These are phyloP conservation scores for Pseudorhiza aurosa DNA, from an alignment of 30 jellyfish, hydroid and myxozoan species.

Conservation along the genomic window DNA sequence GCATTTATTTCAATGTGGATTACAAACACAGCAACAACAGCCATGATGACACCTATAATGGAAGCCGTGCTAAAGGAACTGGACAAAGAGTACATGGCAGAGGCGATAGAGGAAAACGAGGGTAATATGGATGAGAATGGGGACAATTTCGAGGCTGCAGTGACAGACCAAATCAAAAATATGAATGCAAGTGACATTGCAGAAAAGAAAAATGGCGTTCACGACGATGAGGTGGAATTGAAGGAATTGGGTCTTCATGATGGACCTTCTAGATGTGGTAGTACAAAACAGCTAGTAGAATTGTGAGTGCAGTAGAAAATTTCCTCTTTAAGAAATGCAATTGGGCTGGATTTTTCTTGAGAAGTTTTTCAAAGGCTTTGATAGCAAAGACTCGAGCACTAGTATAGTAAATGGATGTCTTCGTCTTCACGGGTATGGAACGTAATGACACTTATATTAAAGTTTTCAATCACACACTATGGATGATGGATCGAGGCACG, in stretches of 20 bases:
- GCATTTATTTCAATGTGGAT: constrained; percentile 99
- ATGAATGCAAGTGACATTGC: not conserved
- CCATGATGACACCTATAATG: constrained; percentile 99
- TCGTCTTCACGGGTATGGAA: too few species aligned
- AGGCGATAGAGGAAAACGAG: constrained; percentile 40
- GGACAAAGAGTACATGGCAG: constrained; percentile 70
- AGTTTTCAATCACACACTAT: too few species aligned
- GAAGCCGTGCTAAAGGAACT: constrained; percentile 95
- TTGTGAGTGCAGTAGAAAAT: too few species aligned
- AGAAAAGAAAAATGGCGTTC: not conserved
- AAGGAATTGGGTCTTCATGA: not conserved
- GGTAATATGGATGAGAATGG: constrained; percentile 24
- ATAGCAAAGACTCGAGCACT: too few species aligned
- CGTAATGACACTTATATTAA: too few species aligned
- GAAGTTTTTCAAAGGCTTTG: too few species aligned
- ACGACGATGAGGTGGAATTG: not conserved
- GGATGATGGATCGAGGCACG: too few species aligned
- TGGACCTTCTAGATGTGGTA: not conserved
- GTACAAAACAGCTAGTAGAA: not conserved
- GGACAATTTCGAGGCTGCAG: not conserved
- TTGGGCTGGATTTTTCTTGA: too few species aligned
- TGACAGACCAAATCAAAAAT: not conserved
- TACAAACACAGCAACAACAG: constrained; percentile 98
- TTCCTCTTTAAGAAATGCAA: too few species aligned
- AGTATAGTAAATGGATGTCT: too few species aligned